phyloP scores from a whole-genome alignment of 2,113 vertebrate genomes.

The Hemicordylus capensis region DNA sequence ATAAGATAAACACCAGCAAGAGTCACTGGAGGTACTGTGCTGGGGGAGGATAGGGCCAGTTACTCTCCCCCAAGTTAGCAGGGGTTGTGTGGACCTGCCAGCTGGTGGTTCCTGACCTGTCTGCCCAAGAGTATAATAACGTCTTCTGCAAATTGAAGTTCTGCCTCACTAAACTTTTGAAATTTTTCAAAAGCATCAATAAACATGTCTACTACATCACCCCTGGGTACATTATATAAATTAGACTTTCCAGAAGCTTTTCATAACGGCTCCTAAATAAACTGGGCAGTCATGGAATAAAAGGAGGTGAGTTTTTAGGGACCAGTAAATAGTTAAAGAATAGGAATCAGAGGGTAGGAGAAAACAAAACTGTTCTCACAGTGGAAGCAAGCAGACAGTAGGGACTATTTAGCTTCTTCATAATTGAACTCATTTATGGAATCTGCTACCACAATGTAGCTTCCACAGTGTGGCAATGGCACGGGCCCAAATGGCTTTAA shows the following conservation, averaged over 20 bases:
- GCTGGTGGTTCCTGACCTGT: too few species aligned
- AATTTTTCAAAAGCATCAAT: too few species aligned
- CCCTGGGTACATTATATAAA: not conserved
- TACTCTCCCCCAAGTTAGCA: too few species aligned
- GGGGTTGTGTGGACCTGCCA: too few species aligned
- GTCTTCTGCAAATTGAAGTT: not conserved
- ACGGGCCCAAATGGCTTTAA: not conserved
- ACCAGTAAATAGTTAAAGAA: not conserved
- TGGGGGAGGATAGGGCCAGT: too few species aligned
- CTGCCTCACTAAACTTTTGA: too few species aligned
- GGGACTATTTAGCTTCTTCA: not conserved
- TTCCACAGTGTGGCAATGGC: not conserved
- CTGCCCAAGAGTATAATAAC: too few species aligned
- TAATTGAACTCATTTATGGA: not conserved
- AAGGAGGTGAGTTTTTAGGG: too few species aligned
- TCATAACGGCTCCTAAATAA: not conserved
- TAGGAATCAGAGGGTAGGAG: not conserved
- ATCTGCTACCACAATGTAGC: not conserved
- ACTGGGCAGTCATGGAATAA: not conserved
- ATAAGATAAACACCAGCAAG: too few species aligned
- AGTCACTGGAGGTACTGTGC: too few species aligned
- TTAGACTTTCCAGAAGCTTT: not conserved
- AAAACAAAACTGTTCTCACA: not conserved
- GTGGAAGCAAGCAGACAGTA: not conserved
- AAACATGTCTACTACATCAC: too few species aligned